Evolutionary conservation across 2,113 vertebrate species (phyloP).

Genomic region (Ascaphus truei): DNA sequence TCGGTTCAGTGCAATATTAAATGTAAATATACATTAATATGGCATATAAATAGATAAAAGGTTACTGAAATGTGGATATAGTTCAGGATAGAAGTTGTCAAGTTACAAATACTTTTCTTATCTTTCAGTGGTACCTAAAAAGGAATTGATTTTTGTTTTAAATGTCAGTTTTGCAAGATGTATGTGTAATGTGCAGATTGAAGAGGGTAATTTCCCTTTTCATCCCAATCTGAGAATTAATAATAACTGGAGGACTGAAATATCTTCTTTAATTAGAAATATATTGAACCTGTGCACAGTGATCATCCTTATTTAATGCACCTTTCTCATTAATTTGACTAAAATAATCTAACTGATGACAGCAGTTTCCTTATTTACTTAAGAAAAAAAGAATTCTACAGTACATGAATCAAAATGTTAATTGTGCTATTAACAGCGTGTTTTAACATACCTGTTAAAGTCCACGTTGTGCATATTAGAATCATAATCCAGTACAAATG

Average conservation of each 20-base stretch:
- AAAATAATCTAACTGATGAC: neutral
- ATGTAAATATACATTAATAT: constrained; percentile 35
- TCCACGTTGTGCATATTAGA: too few species aligned
- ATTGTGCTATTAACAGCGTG: neutral
- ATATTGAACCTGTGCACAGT: neutral
- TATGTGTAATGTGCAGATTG: constrained; percentile 12
- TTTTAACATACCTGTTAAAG: neutral
- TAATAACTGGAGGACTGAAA: neutral
- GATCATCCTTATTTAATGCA: constrained; percentile 15
- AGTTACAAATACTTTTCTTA: constrained; percentile 33
- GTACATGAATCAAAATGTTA: constrained; percentile 2
- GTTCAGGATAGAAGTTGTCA: neutral
- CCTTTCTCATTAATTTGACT: constrained; percentile 27
- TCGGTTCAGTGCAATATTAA: constrained; percentile 15
- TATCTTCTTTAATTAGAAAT: constrained; percentile 24
- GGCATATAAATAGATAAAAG: constrained; percentile 28
- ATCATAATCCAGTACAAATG: too few species aligned
- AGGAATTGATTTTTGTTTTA: constrained; percentile 12
- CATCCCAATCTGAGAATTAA: constrained; percentile 3
- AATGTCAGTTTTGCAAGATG: constrained; percentile 26
- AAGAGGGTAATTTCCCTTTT: constrained; percentile 24
- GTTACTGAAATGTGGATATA: constrained; percentile 24
- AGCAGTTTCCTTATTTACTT: constrained; percentile 9
- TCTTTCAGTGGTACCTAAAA: constrained; percentile 4
- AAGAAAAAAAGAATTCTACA: neutral